These are phyloP conservation scores for Listronotus oregonensis DNA, from an alignment of 1,140 invertebrate species.

Conservation along the genomic window DNA sequence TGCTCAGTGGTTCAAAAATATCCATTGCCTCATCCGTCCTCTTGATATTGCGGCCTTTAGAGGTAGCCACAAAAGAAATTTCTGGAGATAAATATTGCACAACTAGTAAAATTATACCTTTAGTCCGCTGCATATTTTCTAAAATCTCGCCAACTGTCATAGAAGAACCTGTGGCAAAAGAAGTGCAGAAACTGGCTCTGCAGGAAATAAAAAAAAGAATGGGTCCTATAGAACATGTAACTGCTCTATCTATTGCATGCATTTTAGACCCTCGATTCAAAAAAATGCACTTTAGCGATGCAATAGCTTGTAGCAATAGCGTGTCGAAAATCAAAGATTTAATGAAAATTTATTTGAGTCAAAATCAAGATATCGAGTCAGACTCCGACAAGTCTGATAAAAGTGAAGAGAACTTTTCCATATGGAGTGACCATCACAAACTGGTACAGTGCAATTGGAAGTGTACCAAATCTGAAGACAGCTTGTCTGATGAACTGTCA, in stretches of 20 bases:
- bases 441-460: constrained; percentile 41
- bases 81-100: constrained; percentile 51
- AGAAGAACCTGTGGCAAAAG: constrained; percentile 25
- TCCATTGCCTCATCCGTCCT: constrained; percentile 47
- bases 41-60: constrained; percentile 47
- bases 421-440: constrained; percentile 44
- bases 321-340: constrained; percentile 38
- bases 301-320: constrained; percentile 36
- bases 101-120: constrained; percentile 55
- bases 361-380: constrained; percentile 9
- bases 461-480: constrained; percentile 24
- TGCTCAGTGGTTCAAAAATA: constrained; percentile 49
- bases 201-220: no score
- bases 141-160: constrained; percentile 39
- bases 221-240: constrained; percentile 45
- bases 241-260: constrained; percentile 49
- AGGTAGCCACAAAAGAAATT: constrained; percentile 45
- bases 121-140: constrained; percentile 52
- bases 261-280: constrained; percentile 53
- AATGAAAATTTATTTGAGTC: constrained; percentile 11
- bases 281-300: constrained; percentile 44
- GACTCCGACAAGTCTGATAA: constrained; percentile 15
- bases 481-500: constrained; percentile 38
- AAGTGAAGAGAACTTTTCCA: constrained; percentile 19
- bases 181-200: constrained; percentile 48